phyloP scores from a whole-genome alignment of 2,888 invertebrate genomes.

The Tenodera sinensis region DNA sequence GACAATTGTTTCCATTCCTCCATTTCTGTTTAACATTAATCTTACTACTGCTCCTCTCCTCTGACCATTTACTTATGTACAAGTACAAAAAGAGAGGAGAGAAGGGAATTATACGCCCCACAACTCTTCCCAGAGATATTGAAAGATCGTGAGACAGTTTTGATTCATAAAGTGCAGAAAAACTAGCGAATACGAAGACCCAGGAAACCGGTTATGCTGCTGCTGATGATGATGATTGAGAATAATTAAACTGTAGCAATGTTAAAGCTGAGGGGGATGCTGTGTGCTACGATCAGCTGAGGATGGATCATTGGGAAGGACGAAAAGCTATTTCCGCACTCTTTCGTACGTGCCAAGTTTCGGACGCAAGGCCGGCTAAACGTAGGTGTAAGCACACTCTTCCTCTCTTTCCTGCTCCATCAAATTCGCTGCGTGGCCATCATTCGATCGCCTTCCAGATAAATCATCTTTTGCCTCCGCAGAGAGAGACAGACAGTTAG shows the following conservation, averaged over 20 bases:
- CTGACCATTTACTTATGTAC: no score
- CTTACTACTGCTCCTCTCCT: no score
- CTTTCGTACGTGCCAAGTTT: not conserved
- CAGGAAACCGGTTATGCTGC: not conserved
- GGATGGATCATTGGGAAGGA: not conserved
- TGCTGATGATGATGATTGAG: not conserved
- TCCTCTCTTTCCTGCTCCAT: no score
- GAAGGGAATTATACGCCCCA: no score
- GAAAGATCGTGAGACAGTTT: not conserved
- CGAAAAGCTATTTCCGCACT: not conserved
- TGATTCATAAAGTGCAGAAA: not conserved
- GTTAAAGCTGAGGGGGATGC: not conserved
- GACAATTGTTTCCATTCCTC: no score
- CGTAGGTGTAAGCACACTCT: not conserved
- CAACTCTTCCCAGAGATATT: no score
- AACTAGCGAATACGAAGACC: not conserved
- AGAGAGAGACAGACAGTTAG: no score
- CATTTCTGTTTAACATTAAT: no score
- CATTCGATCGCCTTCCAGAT: no score
- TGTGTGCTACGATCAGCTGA: not conserved
- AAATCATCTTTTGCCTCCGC: no score
- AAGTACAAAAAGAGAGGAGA: no score
- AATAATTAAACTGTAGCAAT: not conserved
- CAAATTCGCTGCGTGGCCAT: no score
- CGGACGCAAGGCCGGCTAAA: not conserved